Evolutionary conservation across 2,888 invertebrate species (phyloP).

Genomic region (Cecidostiba fungosa): DNA sequence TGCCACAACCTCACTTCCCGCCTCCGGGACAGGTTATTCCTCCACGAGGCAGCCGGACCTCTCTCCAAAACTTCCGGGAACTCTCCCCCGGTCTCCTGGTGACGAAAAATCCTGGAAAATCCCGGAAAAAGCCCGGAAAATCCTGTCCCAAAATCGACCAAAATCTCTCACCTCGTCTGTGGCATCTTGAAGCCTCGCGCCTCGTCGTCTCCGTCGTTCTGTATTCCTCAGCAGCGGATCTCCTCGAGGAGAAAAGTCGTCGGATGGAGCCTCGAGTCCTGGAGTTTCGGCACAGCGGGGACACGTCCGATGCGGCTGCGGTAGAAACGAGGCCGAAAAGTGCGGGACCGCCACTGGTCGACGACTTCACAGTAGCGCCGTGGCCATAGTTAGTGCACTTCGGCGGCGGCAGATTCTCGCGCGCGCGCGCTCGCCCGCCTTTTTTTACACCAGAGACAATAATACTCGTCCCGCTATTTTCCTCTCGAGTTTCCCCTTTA

Average conservation of each 20-base stretch:
- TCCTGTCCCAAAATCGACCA: not conserved
- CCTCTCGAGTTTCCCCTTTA: too few relatives aligned
- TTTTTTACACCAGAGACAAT: constrained; percentile 5
- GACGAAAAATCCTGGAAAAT: not conserved
- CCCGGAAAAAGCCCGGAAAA: constrained; percentile 26
- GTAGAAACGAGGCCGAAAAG: constrained; percentile 47
- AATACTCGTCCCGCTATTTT: not conserved
- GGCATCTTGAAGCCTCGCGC: constrained; percentile 74
- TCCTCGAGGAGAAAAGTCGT: not conserved
- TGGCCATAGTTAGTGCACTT: constrained; percentile 59
- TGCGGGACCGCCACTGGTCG: constrained; percentile 53
- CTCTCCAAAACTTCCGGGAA: not conserved
- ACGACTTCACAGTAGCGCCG: constrained; percentile 14
- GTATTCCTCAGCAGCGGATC: not conserved
- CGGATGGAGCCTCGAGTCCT: constrained; percentile 20
- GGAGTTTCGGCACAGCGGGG: not conserved
- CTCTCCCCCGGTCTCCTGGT: not conserved
- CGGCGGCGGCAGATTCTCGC: constrained; percentile 32
- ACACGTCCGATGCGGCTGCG: not conserved
- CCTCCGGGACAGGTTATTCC: constrained; percentile 55
- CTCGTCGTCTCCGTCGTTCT: constrained; percentile 8
- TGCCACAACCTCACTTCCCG: constrained; percentile 52
- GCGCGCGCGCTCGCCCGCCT: constrained; percentile 29
- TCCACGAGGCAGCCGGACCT: constrained; percentile 27
- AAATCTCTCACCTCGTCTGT: constrained; percentile 78